A percentile compares a stretch with the other conserved stretches of the same genome.
These are phyloP conservation scores for Tuta absoluta DNA, from an alignment of 2,888 invertebrate species.

Conservation along the genomic window DNA sequence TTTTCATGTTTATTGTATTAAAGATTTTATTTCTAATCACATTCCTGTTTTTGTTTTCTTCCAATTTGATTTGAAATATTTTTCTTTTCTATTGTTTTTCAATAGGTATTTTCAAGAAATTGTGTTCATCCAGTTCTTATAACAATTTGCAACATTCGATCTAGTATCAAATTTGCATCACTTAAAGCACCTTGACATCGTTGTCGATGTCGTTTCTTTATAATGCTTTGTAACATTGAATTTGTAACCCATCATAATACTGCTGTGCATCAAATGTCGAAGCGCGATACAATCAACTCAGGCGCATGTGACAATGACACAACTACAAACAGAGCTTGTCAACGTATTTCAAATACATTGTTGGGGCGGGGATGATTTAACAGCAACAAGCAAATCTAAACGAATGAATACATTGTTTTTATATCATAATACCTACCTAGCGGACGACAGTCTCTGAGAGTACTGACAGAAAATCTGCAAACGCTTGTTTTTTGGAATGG, in stretches of 20 bases:
- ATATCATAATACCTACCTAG: background rate
- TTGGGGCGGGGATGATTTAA: constrained; percentile 12
- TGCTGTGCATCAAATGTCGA: constrained; percentile 9
- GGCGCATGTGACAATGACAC: constrained; percentile 38
- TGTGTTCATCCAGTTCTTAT: background rate
- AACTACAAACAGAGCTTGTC: constrained; percentile 28
- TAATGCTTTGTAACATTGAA: constrained; percentile 24
- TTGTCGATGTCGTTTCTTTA: constrained; percentile 32
- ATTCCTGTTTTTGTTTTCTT: too few species aligned
- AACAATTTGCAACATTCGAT: background rate
- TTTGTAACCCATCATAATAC: background rate
- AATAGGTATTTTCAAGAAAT: background rate
- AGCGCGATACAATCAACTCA: constrained; percentile 44
- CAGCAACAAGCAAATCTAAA: background rate
- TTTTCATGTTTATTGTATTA: background rate
- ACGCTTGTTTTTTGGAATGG: too few species aligned
- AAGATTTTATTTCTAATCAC: too few species aligned
- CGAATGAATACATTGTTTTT: background rate
- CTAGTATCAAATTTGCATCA: background rate
- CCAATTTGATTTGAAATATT: background rate
- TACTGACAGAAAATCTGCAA: too few species aligned
- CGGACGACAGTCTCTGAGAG: too few species aligned
- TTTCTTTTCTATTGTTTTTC: background rate
- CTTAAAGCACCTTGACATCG: background rate
- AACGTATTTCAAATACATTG: constrained; percentile 31